phyloP scores from a whole-genome alignment of 2,113 vertebrate species.

The Pachyramphus minor region DNA sequence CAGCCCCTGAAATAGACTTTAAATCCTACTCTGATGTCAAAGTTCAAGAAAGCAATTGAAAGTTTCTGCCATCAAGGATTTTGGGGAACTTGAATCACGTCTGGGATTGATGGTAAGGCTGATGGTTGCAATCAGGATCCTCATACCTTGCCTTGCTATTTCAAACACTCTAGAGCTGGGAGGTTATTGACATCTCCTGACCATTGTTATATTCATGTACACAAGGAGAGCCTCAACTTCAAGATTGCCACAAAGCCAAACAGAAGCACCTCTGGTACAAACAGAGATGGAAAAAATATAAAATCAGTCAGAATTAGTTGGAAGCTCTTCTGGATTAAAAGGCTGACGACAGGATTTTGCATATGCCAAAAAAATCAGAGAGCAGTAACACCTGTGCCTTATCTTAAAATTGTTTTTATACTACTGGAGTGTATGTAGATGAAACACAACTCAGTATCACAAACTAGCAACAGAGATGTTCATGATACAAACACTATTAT shows the following conservation, averaged over 20 bases:
- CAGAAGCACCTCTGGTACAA: neutral
- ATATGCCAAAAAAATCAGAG: neutral
- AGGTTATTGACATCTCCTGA: neutral
- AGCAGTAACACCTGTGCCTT: neutral
- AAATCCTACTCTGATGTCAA: neutral
- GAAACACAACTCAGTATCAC: neutral
- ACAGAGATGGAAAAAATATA: neutral
- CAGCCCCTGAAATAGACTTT: neutral
- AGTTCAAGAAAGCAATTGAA: neutral
- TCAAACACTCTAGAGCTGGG: neutral
- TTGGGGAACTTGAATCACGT: neutral
- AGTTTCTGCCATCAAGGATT: neutral
- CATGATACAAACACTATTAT: neutral
- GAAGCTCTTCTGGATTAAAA: neutral
- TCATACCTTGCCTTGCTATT: neutral
- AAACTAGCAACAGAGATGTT: neutral
- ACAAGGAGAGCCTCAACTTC: neutral
- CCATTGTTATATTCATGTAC: neutral
- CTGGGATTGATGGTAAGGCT: neutral
- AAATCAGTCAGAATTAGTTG: neutral
- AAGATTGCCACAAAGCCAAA: neutral
- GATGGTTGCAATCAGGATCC: neutral
- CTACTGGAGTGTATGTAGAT: neutral
- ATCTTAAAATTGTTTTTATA: neutral
- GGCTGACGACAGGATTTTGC: neutral